These are phyloP conservation scores for Anarhynchus alexandrinus DNA, from an alignment of 2,113 vertebrate genomes.

Conservation along the genomic window DNA sequence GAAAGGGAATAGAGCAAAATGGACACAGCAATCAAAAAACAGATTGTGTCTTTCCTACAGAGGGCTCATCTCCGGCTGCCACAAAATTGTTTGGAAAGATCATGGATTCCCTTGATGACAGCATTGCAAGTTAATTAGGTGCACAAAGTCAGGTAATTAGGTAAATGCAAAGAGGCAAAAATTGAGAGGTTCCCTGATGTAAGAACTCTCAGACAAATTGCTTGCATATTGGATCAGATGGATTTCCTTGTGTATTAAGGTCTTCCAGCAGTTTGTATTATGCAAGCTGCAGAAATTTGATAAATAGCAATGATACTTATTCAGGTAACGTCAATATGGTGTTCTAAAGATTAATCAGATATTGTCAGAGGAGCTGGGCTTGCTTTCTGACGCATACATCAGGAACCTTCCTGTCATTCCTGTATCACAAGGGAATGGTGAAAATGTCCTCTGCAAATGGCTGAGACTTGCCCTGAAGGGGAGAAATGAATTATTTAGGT, in stretches of 20 bases:
- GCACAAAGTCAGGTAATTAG: constrained; percentile 9
- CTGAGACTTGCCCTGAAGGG: background rate
- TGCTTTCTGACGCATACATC: background rate
- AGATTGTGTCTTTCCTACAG: background rate
- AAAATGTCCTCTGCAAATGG: background rate
- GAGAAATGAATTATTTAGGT: background rate
- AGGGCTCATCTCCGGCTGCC: background rate
- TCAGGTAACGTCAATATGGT: background rate
- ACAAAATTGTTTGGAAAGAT: constrained; percentile 37
- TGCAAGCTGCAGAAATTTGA: background rate
- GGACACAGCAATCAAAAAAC: background rate
- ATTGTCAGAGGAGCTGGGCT: background rate
- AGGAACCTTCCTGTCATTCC: background rate
- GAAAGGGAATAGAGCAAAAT: background rate
- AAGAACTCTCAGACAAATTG: background rate
- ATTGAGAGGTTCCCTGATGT: background rate
- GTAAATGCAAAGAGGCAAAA: constrained; percentile 9
- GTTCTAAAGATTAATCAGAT: background rate
- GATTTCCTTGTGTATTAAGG: background rate
- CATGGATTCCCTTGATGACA: constrained; percentile 8
- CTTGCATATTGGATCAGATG: background rate
- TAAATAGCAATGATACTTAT: background rate
- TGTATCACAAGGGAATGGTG: background rate
- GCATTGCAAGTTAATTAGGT: constrained; percentile 31
- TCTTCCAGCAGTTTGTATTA: background rate